Percentiles rank a stretch among this genome's conserved stretches.
Evolutionary conservation across 1,140 invertebrate species (phyloP).

Genomic region (Neodiprion virginianus): DNA sequence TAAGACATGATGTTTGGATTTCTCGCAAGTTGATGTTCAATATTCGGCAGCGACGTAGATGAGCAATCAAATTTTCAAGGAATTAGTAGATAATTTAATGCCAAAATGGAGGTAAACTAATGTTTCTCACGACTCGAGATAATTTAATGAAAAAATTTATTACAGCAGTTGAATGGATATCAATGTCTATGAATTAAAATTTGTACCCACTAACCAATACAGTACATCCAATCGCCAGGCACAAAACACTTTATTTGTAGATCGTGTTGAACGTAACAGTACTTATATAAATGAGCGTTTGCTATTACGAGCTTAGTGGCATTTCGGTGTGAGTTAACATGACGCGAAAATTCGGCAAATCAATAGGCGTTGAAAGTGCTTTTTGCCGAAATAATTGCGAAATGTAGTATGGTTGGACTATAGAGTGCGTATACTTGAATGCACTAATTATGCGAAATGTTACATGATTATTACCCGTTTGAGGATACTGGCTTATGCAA

Average conservation of each 20-base stretch:
- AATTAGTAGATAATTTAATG: neutral
- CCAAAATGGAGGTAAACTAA: neutral
- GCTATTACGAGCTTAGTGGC: neutral
- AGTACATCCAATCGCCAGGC: neutral
- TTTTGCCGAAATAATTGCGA: neutral
- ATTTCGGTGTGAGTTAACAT: neutral
- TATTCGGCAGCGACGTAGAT: neutral
- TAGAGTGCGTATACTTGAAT: neutral
- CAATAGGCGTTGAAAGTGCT: neutral
- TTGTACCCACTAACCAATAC: conserved; percentile 7
- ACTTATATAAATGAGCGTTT: neutral
- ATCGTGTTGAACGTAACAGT: neutral
- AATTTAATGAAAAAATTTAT: neutral
- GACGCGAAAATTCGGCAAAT: too few relatives aligned
- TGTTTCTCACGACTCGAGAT: neutral
- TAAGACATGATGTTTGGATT: too few relatives aligned
- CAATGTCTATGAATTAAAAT: neutral
- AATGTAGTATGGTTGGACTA: neutral
- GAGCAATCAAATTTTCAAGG: neutral
- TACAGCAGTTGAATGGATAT: neutral
- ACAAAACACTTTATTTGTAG: neutral
- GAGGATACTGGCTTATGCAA: neutral
- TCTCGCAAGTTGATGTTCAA: neutral
- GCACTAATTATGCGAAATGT: neutral
- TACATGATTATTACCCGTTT: neutral